These are phyloP conservation scores for Wasmannia auropunctata DNA, from an alignment of 1,140 invertebrate species.

Conservation along the genomic window DNA sequence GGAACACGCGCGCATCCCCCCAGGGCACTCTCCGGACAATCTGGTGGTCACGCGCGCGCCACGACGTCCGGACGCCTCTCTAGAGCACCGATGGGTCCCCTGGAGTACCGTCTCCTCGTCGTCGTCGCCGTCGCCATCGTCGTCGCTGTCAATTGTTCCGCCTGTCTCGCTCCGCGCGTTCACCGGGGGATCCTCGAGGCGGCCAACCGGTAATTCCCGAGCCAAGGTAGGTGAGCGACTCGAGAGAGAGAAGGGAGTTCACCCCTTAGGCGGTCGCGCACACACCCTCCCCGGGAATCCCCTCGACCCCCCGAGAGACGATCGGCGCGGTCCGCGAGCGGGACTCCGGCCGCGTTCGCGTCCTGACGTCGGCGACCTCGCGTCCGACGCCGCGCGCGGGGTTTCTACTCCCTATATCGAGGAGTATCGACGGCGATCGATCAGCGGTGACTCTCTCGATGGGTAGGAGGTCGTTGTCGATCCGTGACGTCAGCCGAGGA, in stretches of 20 bases:
- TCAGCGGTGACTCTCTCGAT: conserved; percentile 60
- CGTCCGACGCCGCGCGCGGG: neutral
- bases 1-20: neutral
- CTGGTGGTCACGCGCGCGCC: conserved; percentile 60
- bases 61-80: conserved; percentile 19
- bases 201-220: conserved; percentile 22
- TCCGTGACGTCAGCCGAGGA: conserved; percentile 72
- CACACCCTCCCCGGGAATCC: too few relatives aligned
- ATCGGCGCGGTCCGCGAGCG: neutral
- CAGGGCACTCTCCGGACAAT: conserved; percentile 35
- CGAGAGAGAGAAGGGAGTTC: neutral
- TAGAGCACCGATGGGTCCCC: conserved; percentile 65
- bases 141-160: neutral
- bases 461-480: conserved; percentile 71
- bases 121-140: neutral
- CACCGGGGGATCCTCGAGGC: conserved; percentile 1
- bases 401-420: conserved; percentile 46
- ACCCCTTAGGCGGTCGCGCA: neutral
- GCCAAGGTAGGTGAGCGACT: conserved; percentile 4
- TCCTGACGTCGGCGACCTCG: conserved; percentile 9
- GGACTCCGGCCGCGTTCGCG: neutral
- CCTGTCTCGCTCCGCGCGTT: neutral
- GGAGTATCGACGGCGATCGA: conserved; percentile 69
- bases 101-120: conserved; percentile 36
- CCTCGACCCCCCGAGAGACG: neutral